These are phyloP conservation scores for Vanacampus margaritifer DNA, from an alignment of 2,113 vertebrate genomes.

Conservation along the genomic window DNA sequence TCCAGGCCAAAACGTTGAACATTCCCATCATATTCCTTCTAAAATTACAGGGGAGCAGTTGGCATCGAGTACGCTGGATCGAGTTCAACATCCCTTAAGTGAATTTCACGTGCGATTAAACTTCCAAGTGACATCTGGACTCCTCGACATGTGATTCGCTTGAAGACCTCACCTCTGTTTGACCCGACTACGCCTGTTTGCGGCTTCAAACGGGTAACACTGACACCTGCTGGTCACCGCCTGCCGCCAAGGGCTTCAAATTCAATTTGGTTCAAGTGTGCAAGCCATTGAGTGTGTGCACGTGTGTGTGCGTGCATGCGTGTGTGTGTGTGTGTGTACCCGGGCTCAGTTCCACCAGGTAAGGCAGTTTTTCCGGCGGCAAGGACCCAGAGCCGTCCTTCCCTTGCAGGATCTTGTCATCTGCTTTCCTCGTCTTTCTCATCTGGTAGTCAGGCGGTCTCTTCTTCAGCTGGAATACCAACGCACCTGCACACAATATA, in stretches of 20 bases:
- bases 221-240: slow-evolving; percentile 21
- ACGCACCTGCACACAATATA: slow-evolving; percentile 67
- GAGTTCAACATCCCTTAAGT: not conserved
- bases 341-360: slow-evolving; percentile 91
- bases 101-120: not conserved
- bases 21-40: not conserved
- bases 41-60: not conserved
- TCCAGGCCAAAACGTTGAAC: not conserved
- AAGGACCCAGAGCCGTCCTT: slow-evolving; percentile 71
- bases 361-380: slow-evolving; percentile 92
- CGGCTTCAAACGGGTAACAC: not conserved
- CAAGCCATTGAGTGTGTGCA: not conserved
- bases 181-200: not conserved
- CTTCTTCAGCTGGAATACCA: slow-evolving; percentile 96
- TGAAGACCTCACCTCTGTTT: not conserved
- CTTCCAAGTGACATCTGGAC: not conserved
- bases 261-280: no score
- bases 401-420: slow-evolving; percentile 75
- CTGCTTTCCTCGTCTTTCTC: slow-evolving; percentile 83
- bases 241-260: not conserved
- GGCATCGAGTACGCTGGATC: not conserved
- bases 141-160: slow-evolving; percentile 5
- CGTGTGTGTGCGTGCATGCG: not conserved
- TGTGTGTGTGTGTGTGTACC: slow-evolving; percentile 15
- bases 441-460: slow-evolving; percentile 83